These are phyloP conservation scores for Characodon lateralis DNA, from an alignment of 2,797 vertebrate genomes.

Conservation along the genomic window DNA sequence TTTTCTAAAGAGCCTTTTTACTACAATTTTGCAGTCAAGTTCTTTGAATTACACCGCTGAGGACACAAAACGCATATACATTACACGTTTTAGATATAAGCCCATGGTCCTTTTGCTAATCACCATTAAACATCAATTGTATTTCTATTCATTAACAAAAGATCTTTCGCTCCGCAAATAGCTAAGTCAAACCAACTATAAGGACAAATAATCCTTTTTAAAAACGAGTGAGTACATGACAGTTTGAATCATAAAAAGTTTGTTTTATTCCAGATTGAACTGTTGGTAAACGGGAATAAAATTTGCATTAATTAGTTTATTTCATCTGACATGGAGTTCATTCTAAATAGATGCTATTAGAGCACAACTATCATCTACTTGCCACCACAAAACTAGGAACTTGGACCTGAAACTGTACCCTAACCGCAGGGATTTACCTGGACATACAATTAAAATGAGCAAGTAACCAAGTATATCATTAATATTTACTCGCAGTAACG, in stretches of 20 bases:
- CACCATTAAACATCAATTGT: background rate
- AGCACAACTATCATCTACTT: constrained; percentile 11
- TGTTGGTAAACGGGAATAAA: background rate
- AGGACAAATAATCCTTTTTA: background rate
- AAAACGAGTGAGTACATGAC: background rate
- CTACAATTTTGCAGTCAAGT: background rate
- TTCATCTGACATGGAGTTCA: background rate
- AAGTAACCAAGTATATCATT: background rate
- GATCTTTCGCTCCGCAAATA: background rate
- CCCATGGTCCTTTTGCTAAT: background rate
- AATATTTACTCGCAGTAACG: background rate
- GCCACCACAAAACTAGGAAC: background rate
- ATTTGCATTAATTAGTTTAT: constrained; percentile 9
- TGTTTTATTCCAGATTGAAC: background rate
- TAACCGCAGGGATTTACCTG: background rate
- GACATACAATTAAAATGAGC: background rate
- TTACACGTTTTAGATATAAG: background rate
- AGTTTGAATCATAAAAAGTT: background rate
- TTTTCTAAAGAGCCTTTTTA: background rate
- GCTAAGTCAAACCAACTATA: background rate
- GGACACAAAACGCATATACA: background rate
- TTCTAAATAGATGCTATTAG: constrained; percentile 17
- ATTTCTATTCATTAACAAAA: background rate
- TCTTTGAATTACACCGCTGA: background rate
- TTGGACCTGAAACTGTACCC: background rate